Conservation (phyloP, 2,888 invertebrate genomes). For the Frankliniella intonsa region DNA sequence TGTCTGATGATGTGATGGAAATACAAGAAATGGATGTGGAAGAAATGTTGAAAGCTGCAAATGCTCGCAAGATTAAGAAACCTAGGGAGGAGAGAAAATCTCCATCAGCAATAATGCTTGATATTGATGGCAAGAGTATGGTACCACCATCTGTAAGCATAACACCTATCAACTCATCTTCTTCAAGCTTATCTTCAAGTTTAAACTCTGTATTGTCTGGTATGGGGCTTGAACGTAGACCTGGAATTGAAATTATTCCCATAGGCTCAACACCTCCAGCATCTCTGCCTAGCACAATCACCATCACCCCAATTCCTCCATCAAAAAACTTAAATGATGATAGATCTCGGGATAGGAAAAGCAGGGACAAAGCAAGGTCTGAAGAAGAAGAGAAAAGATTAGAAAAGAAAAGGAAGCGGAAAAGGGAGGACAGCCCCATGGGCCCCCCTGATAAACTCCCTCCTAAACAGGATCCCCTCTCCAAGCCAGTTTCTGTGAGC, state of each 20-base stretch:
- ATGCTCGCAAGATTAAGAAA: constrained; percentile 56
- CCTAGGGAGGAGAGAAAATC: constrained; percentile 52
- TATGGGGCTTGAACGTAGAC: constrained; percentile 61
- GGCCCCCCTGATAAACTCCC: constrained; percentile 79
- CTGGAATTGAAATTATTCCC: constrained; percentile 82
- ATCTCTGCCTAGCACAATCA: constrained; percentile 72
- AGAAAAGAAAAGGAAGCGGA: constrained; percentile 70
- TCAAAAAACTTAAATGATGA: constrained; percentile 42
- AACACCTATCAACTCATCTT: constrained; percentile 52
- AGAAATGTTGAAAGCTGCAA: constrained; percentile 52
- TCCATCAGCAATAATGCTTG: constrained; percentile 46
- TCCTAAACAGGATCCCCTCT: constrained; percentile 64
- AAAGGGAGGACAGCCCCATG: constrained; percentile 73
- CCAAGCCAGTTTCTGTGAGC: constrained; percentile 67
- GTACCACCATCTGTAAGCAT: constrained; percentile 60
- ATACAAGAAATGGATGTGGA: constrained; percentile 53
- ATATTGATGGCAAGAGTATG: constrained; percentile 54
- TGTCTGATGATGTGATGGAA: constrained; percentile 44
- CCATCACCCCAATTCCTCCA: constrained; percentile 71
- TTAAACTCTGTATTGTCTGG: constrained; percentile 57
- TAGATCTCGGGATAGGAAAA: constrained; percentile 36
- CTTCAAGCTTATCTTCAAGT: constrained; percentile 43
- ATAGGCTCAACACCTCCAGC: constrained; percentile 61
- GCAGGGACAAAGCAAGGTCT: constrained; percentile 40
- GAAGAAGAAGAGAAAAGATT: constrained; percentile 49